These are phyloP conservation scores for Ectobius pallidus DNA, from an alignment of 2,888 invertebrate species.

Conservation along the genomic window DNA sequence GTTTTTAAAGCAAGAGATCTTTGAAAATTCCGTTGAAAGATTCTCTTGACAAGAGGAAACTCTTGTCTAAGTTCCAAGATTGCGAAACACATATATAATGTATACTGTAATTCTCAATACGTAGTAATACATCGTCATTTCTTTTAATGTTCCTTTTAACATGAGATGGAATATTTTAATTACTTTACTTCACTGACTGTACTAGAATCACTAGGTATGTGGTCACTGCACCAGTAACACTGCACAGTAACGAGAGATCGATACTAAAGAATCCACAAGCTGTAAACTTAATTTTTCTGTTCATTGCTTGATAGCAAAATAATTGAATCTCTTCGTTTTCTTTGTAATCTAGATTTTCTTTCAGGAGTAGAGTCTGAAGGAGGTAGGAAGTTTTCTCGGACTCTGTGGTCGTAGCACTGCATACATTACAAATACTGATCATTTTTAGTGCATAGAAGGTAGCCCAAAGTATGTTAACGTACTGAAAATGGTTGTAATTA, in stretches of 20 bases:
- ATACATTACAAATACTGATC: not conserved
- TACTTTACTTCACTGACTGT: not conserved
- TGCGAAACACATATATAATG: too few species aligned
- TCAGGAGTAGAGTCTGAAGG: not conserved
- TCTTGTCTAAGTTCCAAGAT: too few species aligned
- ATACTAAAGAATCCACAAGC: not conserved
- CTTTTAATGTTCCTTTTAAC: too few species aligned
- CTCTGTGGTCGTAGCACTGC: not conserved
- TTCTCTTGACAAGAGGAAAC: too few species aligned
- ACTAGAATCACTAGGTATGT: not conserved
- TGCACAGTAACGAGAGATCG: not conserved
- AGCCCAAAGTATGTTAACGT: not conserved
- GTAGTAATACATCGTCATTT: too few species aligned
- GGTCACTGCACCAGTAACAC: not conserved
- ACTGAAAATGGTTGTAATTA: not conserved
- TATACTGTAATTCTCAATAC: too few species aligned
- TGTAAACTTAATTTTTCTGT: not conserved
- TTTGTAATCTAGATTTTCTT: not conserved
- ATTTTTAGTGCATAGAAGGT: not conserved
- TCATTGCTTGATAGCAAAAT: not conserved
- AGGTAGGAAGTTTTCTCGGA: not conserved
- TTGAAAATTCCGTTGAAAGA: too few species aligned
- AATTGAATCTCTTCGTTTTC: not conserved
- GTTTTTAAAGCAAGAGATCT: too few species aligned
- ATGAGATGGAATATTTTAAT: not conserved